Percentiles rank a stretch among this genome's conserved stretches.
Evolutionary conservation across 1,140 invertebrate species (phyloP).

Genomic region (Drosophila busckii): DNA sequence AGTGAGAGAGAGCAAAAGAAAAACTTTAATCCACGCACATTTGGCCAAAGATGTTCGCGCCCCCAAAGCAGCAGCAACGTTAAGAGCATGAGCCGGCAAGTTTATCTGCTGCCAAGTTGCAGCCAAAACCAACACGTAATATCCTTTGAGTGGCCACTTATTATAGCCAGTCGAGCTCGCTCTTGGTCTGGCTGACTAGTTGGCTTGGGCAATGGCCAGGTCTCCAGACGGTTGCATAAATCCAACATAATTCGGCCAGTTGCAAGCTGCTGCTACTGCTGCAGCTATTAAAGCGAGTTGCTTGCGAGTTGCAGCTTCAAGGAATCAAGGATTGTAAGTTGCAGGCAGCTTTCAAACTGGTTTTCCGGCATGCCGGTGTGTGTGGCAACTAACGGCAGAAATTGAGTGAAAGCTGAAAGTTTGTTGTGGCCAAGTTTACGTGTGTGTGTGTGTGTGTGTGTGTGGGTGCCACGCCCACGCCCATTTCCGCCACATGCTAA

Average conservation of each 20-base stretch:
- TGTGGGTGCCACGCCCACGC: conserved; percentile 46
- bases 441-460: too few relatives aligned
- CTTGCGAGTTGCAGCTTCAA: conserved; percentile 53
- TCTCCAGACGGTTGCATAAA: conserved; percentile 58
- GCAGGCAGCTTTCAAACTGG: conserved; percentile 35
- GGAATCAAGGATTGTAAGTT: conserved; percentile 64
- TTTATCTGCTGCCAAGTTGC: conserved; percentile 50
- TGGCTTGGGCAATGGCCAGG: conserved; percentile 24
- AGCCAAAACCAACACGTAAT: conserved; percentile 64
- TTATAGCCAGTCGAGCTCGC: conserved; percentile 3
- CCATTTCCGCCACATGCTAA: conserved; percentile 73
- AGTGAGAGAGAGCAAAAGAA: too few relatives aligned
- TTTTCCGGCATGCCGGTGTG: conserved; percentile 21
- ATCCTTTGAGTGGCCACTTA: conserved; percentile 65
- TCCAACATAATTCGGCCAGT: conserved; percentile 55
- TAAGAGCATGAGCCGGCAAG: conserved; percentile 24
- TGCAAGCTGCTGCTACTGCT: conserved; percentile 19
- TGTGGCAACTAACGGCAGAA: conserved; percentile 43
- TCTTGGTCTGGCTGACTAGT: conserved; percentile 20
- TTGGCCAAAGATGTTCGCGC: conserved; percentile 29
- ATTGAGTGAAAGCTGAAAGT: conserved; percentile 71
- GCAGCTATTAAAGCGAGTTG: conserved; percentile 38
- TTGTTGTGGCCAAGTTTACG: conserved; percentile 64
- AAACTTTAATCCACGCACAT: conserved; percentile 66
- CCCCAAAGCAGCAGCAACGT: not conserved